These are phyloP conservation scores for Pachyseris speciosa DNA, from an alignment of 64 coral and sea anemone species.

Conservation along the genomic window DNA sequence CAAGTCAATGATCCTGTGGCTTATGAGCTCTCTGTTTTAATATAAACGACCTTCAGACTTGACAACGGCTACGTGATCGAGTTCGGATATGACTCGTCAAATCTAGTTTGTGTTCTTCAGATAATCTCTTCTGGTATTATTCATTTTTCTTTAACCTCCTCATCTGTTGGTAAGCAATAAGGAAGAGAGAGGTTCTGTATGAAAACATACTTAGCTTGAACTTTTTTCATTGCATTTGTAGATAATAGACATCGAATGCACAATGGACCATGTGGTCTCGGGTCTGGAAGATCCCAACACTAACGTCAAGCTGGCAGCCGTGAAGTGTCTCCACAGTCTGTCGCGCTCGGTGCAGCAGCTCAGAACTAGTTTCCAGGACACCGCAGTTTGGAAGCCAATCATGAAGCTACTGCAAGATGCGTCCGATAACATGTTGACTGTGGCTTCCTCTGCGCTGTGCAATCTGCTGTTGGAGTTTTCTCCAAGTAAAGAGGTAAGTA, in stretches of 20 bases:
- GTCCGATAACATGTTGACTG: conserved; percentile 92
- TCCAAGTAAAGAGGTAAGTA: conserved; percentile 94
- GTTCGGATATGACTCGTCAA: no score
- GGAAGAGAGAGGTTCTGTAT: no score
- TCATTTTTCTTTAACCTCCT: no score
- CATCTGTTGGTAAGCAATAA: no score
- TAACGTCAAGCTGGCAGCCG: conserved; percentile 89
- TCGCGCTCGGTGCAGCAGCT: conserved; percentile 95
- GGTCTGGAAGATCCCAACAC: conserved; percentile 89
- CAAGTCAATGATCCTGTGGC: no score
- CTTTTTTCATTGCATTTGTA: neutral
- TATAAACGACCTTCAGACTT: no score
- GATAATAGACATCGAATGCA: conserved; percentile 94
- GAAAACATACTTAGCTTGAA: no score
- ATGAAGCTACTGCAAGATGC: conserved; percentile 96
- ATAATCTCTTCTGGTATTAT: no score
- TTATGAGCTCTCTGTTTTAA: no score
- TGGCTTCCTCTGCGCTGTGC: conserved; percentile 95
- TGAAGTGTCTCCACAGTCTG: conserved; percentile 98
- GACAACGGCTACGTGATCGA: no score
- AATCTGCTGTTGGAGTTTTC: conserved; percentile 97
- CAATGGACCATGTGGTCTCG: conserved; percentile 99
- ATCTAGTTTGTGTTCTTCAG: no score
- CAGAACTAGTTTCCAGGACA: conserved; percentile 97
- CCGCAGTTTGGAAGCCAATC: conserved; percentile 95